Evolutionary conservation across 2,113 vertebrate genomes (phyloP), one percentile per base, ranked within the genome.

Genomic region (human): DNA sequence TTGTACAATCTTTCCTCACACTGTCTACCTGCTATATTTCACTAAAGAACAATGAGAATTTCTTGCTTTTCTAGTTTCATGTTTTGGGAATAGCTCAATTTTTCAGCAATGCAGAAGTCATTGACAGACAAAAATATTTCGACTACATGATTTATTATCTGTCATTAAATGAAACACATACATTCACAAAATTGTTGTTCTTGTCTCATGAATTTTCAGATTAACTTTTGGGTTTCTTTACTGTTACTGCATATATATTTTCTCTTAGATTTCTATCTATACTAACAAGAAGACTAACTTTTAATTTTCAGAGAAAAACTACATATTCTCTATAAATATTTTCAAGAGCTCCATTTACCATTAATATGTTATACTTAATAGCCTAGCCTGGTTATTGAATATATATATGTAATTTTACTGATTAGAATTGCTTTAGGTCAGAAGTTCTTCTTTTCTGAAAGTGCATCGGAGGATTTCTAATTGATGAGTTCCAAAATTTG

Each of bases 371-470:
- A 32, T 82, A 5, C 25, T 92, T 96, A 45, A 72, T 35, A 90
- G 50, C n/a, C 20, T 80, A n/a, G 0, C 35, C 17, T 82, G 11
- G 3, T 68, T 96, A 75, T 32, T 97, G 88, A 66, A 50, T 88
- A 59, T 76, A 59, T 76, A 38, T 72, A 50, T 93, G 32, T 86
- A 94, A 55, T 64, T 96, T 81, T 76, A 50, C 23, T 85, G 80
- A 84, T 82, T 90, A 14, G 13, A 73, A 66, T 83, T 95, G 38
- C 25, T 86, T 40, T 85, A 93, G 84, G 57, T 87, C 20, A 93
- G 75, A 92, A 88, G 6, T 79, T 68, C n/a, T 93, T 57, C 57
- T 40, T 87, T 94, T 93, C 64, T 68, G 59, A 93, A 96, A 90
- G 68, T 91, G 23, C n/a, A 90, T 76, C 40, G 82, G 88, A 89